phyloP scores from a whole-genome alignment of 2,888 invertebrate species.

The Perizoma affinitatum region DNA sequence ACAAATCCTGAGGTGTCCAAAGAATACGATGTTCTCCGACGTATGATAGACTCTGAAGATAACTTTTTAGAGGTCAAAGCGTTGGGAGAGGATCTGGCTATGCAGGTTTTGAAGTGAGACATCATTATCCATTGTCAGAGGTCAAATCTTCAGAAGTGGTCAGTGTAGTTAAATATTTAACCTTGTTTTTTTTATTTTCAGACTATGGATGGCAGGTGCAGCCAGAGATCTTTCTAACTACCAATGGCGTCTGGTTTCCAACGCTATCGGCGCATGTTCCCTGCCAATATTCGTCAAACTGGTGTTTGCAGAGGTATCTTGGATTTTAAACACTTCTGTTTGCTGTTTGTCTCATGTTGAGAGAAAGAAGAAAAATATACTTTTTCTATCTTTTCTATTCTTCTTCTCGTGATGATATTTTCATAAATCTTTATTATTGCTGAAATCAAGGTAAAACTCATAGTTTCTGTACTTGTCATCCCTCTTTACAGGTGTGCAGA shows the following conservation, averaged over 20 bases:
- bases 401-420: too few species aligned
- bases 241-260: constrained; percentile 97
- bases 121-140: not conserved
- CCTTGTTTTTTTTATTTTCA: constrained; percentile 53
- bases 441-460: not conserved
- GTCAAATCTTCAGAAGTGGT: not conserved
- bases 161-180: too few species aligned
- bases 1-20: constrained; percentile 93
- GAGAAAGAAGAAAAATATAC: too few species aligned
- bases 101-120: constrained; percentile 92
- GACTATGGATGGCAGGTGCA: constrained; percentile 96
- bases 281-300: constrained; percentile 98
- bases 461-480: constrained; percentile 6
- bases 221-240: constrained; percentile 95
- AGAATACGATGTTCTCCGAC: constrained; percentile 92
- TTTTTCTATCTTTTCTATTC: too few species aligned
- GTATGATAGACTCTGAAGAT: constrained; percentile 95
- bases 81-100: constrained; percentile 96
- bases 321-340: too few species aligned
- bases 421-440: too few species aligned
- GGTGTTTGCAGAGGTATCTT: constrained; percentile 92
- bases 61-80: constrained; percentile 95
- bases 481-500: constrained; percentile 87
- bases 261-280: constrained; percentile 96
- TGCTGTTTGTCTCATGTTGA: too few species aligned